Base-by-base conservation (phyloP, 1,140 invertebrate genomes). In the Ips typographus region DNA sequence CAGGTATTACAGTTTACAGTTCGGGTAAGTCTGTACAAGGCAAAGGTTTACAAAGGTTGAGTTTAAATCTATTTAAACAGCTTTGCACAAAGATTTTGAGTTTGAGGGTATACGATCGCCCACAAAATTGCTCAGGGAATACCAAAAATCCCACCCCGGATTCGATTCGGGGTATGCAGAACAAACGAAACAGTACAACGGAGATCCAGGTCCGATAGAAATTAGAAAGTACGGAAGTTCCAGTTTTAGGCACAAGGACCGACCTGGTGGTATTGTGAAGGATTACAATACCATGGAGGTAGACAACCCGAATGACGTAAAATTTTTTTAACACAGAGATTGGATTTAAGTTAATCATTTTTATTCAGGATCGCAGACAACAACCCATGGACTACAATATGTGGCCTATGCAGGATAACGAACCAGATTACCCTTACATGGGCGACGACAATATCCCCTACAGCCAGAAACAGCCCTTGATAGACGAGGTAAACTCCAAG, bases 1-100 rank as follows among this genome's bases (percentile, higher is more conserved):
- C 90, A 7, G 92, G 91, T n/a, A 76, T 85, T 43, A 79, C 86
- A 7, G 76, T 91, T n/a, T 90, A 90, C 74, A 85, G 87, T 75
- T 90, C 89, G 65, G 84, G 87, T 88, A 79, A 74, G 73, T 71
- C 59, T 51, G 7, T 3, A 41, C 7, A 0, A 22, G 22, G 22
- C 22, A 59, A 40, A 40, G 2, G 7, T 59, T 59, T 22, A 38
- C 6, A 58, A 2, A 39, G 0, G 7, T 8, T 58, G 2, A 58
- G 37, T 36, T 1, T 7, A 55, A 36, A 6, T 37, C 52, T 55
- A 36, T 55, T 55, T 49, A 7, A 7, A 2, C 44, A 55, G 52
- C n/a, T 2, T 37, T 55, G 6, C n/a, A 38, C n/a, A 55, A 8
- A 22, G 37, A 55, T 38, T 55, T 55, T 38, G 52, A 55, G 36